Conservation (phyloP, 2,888 invertebrate species). For the Andrena camellia region DNA sequence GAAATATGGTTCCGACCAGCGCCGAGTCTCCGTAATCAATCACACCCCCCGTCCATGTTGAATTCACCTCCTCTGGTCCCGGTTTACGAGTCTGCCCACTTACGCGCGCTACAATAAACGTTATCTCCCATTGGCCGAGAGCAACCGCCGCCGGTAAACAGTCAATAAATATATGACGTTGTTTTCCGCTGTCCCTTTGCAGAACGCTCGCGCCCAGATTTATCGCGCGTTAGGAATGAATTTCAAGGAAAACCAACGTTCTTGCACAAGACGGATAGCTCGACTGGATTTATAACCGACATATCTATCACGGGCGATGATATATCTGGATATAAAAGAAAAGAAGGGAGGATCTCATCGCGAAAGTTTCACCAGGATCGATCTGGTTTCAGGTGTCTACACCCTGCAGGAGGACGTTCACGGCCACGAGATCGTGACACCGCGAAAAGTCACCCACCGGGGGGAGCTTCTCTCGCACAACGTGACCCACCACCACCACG, state of each 20-base stretch:
- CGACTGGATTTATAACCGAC: not conserved
- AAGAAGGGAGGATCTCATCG: not conserved
- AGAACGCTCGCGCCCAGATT: slow-evolving; percentile 6
- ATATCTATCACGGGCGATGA: not conserved
- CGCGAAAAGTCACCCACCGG: slow-evolving; percentile 87
- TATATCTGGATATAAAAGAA: not conserved
- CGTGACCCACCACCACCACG: slow-evolving; percentile 86
- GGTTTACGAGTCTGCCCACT: slow-evolving; percentile 57
- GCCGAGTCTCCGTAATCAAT: slow-evolving; percentile 30
- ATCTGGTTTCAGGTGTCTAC: slow-evolving; percentile 84
- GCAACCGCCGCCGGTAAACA: slow-evolving; percentile 52
- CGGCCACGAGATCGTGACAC: slow-evolving; percentile 87
- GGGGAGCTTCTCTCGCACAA: slow-evolving; percentile 87
- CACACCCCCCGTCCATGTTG: slow-evolving; percentile 7
- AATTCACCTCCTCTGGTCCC: slow-evolving; percentile 18
- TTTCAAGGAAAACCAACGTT: slow-evolving; percentile 11
- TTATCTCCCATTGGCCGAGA: slow-evolving; percentile 25
- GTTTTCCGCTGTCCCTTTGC: slow-evolving; percentile 25
- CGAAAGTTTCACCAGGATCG: not conserved
- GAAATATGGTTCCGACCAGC: slow-evolving; percentile 37
- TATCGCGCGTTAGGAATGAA: slow-evolving; percentile 27
- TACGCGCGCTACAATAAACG: slow-evolving; percentile 41
- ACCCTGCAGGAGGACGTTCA: slow-evolving; percentile 86
- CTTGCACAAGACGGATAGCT: not conserved
- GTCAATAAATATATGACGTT: slow-evolving; percentile 48